Base-by-base conservation (phyloP, 2,113 vertebrate species). In the Rhinoptilus africanus region DNA sequence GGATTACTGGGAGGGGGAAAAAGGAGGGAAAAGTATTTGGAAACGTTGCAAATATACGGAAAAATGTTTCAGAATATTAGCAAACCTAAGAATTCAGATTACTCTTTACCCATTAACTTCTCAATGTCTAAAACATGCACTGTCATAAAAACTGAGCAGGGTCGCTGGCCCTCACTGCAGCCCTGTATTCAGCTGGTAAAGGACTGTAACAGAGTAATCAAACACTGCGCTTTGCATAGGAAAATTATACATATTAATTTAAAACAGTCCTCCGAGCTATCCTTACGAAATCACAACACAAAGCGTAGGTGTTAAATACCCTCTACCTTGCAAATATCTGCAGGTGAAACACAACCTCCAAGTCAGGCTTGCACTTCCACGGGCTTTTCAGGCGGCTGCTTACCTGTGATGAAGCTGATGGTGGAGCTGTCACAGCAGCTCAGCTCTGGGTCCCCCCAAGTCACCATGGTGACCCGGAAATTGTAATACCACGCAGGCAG, bases 401-500 rank as follows among this genome's bases (percentile, higher is more conserved):
- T 96, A 99, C 99, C 99, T 98, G 99, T 99, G 20, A 99, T 97
- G 68, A 99, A 99, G 98, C 99, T 99, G 60, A 99, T 98, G 13
- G 99, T 99, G 74, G 99, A 99, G 73, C 98, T 98, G 86, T 99
- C 99, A 71, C 99, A 99, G 94, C 99, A 99, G 97, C 98, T 99
- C 88, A 99, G 85, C 28, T 99, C 98, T 6, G 99, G 99, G 21
- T 99, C 99, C 18, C 99, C 99, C 99, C 99, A 99, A 0, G 99
- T 99, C 74, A 99, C 99, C 99, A 99, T 99, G 95, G 99, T 99
- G 87, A 99, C 99, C 5, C 99, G 97, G 48, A 99, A 99, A 96
- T 99, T 99, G 89, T 99, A 99, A 86, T 99, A 99, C 99, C 99
- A 99, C 2, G 99, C 99, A 2, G 99, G 99, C 85, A 99, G 95